Base-by-base conservation (phyloP, 2,888 invertebrate genomes). In the Aproaerema taeniolella region DNA sequence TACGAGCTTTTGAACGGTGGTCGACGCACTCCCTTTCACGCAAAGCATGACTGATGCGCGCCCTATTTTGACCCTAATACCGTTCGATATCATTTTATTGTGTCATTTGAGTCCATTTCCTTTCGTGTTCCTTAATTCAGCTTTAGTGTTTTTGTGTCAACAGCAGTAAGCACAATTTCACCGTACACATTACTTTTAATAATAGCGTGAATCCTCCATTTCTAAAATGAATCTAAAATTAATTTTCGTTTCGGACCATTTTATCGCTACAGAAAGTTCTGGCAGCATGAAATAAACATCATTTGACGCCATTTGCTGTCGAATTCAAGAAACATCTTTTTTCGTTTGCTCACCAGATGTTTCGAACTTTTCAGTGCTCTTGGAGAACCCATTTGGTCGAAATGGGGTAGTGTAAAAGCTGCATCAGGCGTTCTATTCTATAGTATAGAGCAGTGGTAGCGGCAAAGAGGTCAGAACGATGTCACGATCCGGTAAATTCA, bases 21-120 rank as follows among this genome's bases (percentile, higher is more conserved):
- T 74, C 77, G 71, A 69, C 73, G 82, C 66, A 65, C 78, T 64
- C 78, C 52, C 42, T 52, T 54, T 57, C 61, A 65, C 61, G 5
- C 4, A 5, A 26, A 9, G 48, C 54, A 60, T 60, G 50, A 67
- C 61, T 64, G 52, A 69, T 61, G 50, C 45, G 43, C 45, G 52
- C 47, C 40, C 47, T 25, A 20, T 20, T 29, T 20, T 25, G 34
- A 31, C 34, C 42, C 28, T 35, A 38, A 38, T 34, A 38, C 29
- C 31, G 33, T 38, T 12, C 14, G 41, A 37, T 32, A 33, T 10
- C 28, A 24, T 6, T 20, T 20, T 20, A n/a, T n/a, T n/a, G n/a
- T n/a, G n/a, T n/a, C n/a, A n/a, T n/a, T n/a, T n/a, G n/a, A n/a
- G n/a, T n/a, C n/a, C n/a, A n/a, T n/a, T n/a, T n/a, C n/a, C n/a